Conservation (phyloP, 2,113 vertebrate species). For the Scomber colias region DNA sequence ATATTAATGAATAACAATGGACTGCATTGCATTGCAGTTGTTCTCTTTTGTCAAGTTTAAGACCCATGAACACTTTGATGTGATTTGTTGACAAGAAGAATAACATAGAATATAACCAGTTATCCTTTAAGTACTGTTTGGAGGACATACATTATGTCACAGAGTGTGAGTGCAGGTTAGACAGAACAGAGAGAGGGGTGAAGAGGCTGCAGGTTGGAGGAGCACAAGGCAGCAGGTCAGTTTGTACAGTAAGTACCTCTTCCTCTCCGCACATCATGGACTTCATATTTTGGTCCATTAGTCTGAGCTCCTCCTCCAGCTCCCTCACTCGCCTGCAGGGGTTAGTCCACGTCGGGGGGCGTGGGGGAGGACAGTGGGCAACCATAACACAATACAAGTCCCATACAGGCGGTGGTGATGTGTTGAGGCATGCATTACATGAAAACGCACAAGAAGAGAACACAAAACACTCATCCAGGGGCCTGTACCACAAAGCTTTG, state of each 20-base stretch:
- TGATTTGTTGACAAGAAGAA: slow-evolving; percentile 15
- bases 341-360: slow-evolving; percentile 77
- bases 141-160: slow-evolving; percentile 1
- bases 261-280: slow-evolving; percentile 97
- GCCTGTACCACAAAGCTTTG: too few relatives aligned
- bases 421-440: slow-evolving; percentile 75
- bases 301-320: slow-evolving; percentile 94
- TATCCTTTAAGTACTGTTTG: background rate
- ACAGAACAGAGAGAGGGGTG: slow-evolving; percentile 32
- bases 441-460: slow-evolving; percentile 65
- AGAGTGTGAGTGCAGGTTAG: slow-evolving; percentile 28
- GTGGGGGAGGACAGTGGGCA: slow-evolving; percentile 32
- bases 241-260: slow-evolving; percentile 89
- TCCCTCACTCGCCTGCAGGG: slow-evolving; percentile 90
- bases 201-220: slow-evolving; percentile 37
- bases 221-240: slow-evolving; percentile 31
- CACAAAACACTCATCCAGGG: slow-evolving; percentile 32
- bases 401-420: slow-evolving; percentile 60
- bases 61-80: background rate
- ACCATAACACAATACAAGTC: slow-evolving; percentile 60
- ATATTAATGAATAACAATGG: too few relatives aligned
- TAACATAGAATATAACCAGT: background rate
- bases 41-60: too few relatives aligned
- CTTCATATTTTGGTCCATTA: slow-evolving; percentile 98
- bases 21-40: too few relatives aligned